These are phyloP conservation scores for Amphimedon queenslandica DNA, from an alignment of 37 sponge, comb jelly and placozoan genomes.

Conservation along the genomic window DNA sequence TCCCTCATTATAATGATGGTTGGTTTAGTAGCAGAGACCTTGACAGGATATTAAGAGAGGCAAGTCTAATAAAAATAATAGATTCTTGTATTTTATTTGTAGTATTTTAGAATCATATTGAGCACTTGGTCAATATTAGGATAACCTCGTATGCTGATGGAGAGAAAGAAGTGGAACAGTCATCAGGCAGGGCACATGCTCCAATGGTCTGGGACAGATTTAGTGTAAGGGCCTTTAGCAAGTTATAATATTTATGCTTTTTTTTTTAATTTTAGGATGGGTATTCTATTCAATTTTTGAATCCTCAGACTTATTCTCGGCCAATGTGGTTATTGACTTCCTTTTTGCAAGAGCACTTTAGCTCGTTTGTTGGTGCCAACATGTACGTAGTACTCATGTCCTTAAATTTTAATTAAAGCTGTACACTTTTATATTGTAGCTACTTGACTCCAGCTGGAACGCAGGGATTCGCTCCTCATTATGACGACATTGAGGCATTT, in stretches of 20 bases:
- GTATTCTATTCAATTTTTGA: constrained; percentile 88
- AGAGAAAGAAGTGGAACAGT: constrained; percentile 76
- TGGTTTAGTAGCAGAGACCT: constrained; percentile 81
- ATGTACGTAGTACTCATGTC: constrained; percentile 42
- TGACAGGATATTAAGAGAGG: constrained; percentile 78
- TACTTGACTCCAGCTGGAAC: constrained; percentile 93
- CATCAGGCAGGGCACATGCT: constrained; percentile 74
- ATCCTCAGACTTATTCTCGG: constrained; percentile 86
- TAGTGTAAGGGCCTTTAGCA: constrained; percentile 31
- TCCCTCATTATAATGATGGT: constrained; percentile 68
- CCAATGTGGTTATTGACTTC: constrained; percentile 82
- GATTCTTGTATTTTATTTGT: background rate
- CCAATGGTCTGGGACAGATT: constrained; percentile 75
- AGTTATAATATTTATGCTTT: background rate
- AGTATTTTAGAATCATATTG: constrained; percentile 54
- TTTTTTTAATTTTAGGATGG: constrained; percentile 53
- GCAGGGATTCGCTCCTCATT: constrained; percentile 99
- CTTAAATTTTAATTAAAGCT: background rate
- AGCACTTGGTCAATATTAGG: constrained; percentile 81
- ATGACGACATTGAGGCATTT: constrained; percentile 99
- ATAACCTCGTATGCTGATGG: constrained; percentile 83
- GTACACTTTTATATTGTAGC: constrained; percentile 17
- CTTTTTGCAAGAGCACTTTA: constrained; percentile 87
- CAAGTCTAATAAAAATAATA: constrained; percentile 8
- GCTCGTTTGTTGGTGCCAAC: constrained; percentile 84